Evolutionary conservation across 1,140 invertebrate genomes (phyloP), one percentile per base, ranked within the genome.

Genomic region (Drosophila arizonae): DNA sequence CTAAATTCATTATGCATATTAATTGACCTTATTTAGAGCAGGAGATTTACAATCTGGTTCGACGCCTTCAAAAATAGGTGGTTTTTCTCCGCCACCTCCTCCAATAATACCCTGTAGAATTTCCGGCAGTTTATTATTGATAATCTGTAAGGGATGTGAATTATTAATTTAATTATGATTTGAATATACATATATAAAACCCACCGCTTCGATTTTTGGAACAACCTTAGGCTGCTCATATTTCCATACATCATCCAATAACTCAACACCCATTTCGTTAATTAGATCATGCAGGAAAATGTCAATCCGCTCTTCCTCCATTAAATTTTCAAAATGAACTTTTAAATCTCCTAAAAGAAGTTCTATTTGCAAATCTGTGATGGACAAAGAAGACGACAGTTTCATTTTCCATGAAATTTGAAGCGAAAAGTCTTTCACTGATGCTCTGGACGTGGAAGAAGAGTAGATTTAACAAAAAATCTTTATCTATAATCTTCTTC

Each of bases 241-340:
- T 17, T 50, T 60, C 90, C 90, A 91, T 3, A 88, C 24, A 56
- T 91, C 90, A 9, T 67, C 74, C 9, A 91, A 72, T 17, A 91
- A 24, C 45, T 91, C 90, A 11, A 91, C 57, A 4, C 90, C 90
- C 70, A 91, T 21, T 76, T 82, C 77, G 64, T 91, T 90, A 6
- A 91, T 28, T 9, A 91, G 33, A 5, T 55, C 74, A 68, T 91
- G 90, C 3, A 91, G 11, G 43, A 91, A 91, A 0, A 71, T 51
- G 60, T 75, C 77, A 11, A 91, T 70, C 9, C 90, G 72, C 11
- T 88, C 58, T 21, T 91, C 90, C 17, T 90, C 90, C 43, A 91
- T 6, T 9, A 91, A 36, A 30, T 81, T 79, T 2, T 91, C 80
- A 30, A 91, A 91, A 33, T 90, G 46, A 1, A 91, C 72, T 43